These are phyloP conservation scores for Phrynocephalus versicolor DNA, from an alignment of 2,113 vertebrate genomes.

Conservation along the genomic window DNA sequence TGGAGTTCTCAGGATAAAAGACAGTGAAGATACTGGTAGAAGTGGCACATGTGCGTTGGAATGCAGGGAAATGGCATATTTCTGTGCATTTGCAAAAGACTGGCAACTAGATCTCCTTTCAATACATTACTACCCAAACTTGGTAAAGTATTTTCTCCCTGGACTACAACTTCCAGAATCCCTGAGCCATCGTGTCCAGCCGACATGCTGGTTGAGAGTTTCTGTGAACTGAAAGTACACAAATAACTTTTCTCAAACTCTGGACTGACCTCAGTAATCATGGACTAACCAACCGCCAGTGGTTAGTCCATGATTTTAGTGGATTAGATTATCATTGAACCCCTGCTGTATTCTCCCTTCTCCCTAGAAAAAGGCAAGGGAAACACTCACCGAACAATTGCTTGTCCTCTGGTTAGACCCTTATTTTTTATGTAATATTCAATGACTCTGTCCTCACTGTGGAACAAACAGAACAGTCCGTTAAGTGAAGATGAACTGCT, in stretches of 20 bases:
- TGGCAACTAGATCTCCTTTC: not conserved
- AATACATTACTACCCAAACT: too few relatives aligned
- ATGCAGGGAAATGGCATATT: not conserved
- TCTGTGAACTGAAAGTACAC: too few relatives aligned
- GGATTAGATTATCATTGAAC: not conserved
- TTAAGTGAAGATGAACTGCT: conserved; percentile 38
- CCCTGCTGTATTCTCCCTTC: not conserved
- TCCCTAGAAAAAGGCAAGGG: conserved; percentile 8
- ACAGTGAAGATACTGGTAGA: not conserved
- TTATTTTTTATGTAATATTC: conserved; percentile 90
- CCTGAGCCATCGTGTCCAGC: too few relatives aligned
- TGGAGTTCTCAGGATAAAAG: not conserved
- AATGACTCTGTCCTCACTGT: conserved; percentile 93
- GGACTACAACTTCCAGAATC: too few relatives aligned
- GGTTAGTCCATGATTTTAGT: too few relatives aligned
- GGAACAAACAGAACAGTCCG: conserved; percentile 63
- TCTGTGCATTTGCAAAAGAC: too few relatives aligned
- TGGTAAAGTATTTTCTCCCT: too few relatives aligned
- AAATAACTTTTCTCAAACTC: too few relatives aligned
- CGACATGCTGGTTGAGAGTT: too few relatives aligned
- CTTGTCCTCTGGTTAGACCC: conserved; percentile 93
- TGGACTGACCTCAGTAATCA: not conserved
- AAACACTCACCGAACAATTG: conserved; percentile 92
- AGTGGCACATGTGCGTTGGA: not conserved
- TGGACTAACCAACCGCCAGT: not conserved